Percentiles rank a stretch among this genome's conserved stretches.
phyloP scores from a whole-genome alignment of 2,113 vertebrate genomes.

The Haplochromis burtoni region DNA sequence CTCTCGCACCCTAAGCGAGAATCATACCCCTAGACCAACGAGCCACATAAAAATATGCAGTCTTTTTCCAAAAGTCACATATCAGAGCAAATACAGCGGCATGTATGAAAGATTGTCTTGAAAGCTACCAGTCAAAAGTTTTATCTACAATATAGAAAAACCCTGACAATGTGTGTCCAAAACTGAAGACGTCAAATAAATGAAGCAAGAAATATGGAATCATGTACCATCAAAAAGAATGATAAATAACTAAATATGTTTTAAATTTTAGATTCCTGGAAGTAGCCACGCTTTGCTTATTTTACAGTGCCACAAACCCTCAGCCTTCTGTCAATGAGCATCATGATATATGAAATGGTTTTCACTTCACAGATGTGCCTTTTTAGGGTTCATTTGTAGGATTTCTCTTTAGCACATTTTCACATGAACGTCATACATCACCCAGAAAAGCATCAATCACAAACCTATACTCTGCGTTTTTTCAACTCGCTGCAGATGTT shows the following conservation, averaged over 20 bases:
- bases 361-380: not conserved
- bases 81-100: too few relatives aligned
- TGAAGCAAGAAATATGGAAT: not conserved
- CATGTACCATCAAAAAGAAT: not conserved
- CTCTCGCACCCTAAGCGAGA: conserved; percentile 78
- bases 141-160: not conserved
- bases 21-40: conserved; percentile 78
- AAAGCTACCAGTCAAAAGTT: not conserved
- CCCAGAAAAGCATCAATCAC: not conserved
- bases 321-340: not conserved
- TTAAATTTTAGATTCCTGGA: not conserved
- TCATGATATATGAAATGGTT: not conserved
- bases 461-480: not conserved
- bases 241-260: not conserved
- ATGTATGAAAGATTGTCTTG: too few relatives aligned
- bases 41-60: conserved; percentile 13
- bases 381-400: not conserved
- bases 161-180: too few relatives aligned
- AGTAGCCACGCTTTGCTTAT: not conserved
- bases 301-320: not conserved
- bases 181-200: not conserved
- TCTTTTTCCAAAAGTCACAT: fast-evolving
- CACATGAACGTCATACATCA: not conserved
- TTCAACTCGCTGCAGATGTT: not conserved
- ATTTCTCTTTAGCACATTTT: not conserved